These are phyloP conservation scores for Mobula birostris DNA, from an alignment of 2,113 vertebrate genomes.

Conservation along the genomic window DNA sequence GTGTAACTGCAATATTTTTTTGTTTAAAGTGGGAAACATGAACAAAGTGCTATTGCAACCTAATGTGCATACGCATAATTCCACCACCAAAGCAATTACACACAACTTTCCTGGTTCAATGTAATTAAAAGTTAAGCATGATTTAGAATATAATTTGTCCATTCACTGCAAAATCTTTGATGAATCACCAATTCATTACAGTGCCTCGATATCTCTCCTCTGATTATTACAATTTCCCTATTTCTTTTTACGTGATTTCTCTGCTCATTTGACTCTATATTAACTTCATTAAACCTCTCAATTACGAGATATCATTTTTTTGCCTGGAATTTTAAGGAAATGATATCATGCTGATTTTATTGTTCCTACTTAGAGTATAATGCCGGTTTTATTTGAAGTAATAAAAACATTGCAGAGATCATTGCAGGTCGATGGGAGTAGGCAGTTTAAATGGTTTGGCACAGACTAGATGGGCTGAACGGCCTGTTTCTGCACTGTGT, in stretches of 20 bases:
- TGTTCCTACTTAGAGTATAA: neutral
- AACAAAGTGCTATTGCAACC: neutral
- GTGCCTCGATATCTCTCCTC: neutral
- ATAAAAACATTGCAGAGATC: neutral
- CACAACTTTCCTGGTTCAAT: neutral
- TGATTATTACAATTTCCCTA: neutral
- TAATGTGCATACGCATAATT: neutral
- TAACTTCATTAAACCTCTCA: constrained; percentile 13
- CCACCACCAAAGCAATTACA: neutral
- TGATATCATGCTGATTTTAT: constrained; percentile 31
- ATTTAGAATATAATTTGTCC: neutral
- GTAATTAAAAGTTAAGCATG: neutral
- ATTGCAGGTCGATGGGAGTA: too few relatives aligned
- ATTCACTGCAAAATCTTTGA: neutral
- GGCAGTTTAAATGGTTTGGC: too few relatives aligned
- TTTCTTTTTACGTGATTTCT: neutral
- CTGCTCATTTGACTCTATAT: neutral
- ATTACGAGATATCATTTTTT: neutral
- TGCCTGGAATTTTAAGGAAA: neutral
- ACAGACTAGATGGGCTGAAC: too few relatives aligned
- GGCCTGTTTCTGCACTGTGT: too few relatives aligned
- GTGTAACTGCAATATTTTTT: constrained; percentile 13
- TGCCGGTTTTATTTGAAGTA: neutral
- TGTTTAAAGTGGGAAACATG: neutral
- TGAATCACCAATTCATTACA: neutral